Evolutionary conservation across 2,113 vertebrate genomes (phyloP).

Genomic region (Siphamia tubifer): DNA sequence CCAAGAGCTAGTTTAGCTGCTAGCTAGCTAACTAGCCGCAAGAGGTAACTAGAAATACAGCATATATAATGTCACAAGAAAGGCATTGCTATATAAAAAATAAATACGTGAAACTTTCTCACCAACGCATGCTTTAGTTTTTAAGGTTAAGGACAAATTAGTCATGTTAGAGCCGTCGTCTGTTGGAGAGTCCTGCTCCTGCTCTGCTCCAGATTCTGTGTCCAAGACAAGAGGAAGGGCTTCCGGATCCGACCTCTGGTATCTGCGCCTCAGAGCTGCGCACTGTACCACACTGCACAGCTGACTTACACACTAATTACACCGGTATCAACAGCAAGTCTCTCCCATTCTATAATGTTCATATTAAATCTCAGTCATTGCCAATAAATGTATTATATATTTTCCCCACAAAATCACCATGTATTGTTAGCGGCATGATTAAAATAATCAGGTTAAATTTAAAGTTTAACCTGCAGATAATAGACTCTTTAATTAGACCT

Average conservation of each 20-base stretch:
- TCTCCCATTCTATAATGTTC: neutral
- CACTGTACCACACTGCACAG: neutral
- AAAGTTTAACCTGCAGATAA: no score
- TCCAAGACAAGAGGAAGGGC: neutral
- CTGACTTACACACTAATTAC: neutral
- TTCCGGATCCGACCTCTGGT: slow-evolving; percentile 21
- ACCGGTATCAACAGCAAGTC: neutral
- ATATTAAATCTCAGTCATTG: neutral
- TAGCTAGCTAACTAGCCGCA: slow-evolving; percentile 26
- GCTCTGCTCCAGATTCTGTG: neutral
- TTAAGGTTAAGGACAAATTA: neutral
- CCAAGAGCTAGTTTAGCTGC: neutral
- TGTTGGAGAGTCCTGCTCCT: fast-evolving
- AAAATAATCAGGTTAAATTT: no score
- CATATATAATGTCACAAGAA: no score
- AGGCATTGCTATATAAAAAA: no score
- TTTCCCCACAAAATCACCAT: neutral
- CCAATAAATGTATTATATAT: neutral
- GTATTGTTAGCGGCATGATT: no score
- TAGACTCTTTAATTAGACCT: no score
- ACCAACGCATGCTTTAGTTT: neutral
- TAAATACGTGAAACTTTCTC: fast-evolving
- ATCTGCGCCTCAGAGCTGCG: slow-evolving; percentile 32
- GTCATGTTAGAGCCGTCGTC: neutral
- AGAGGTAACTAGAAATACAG: neutral